Percentiles rank a stretch among this genome's conserved stretches.
Conservation (phyloP, 2,797 vertebrate species). For the Nothura maculosa region DNA sequence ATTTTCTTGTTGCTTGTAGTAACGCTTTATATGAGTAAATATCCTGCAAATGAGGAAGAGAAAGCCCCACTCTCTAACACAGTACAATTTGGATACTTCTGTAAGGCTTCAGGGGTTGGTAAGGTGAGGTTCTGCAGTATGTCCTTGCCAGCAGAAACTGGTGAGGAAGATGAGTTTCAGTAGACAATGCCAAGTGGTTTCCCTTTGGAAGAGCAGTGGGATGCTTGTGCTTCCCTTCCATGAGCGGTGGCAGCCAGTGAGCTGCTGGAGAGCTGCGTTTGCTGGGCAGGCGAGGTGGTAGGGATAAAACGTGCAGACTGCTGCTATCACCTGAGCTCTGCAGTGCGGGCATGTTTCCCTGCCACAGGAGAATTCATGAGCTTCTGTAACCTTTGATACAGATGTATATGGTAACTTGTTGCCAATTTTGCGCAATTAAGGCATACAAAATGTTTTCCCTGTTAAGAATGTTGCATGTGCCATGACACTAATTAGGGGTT, state of each 20-base stretch:
- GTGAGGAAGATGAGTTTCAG: not conserved
- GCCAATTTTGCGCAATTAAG: slow-evolving; percentile 77
- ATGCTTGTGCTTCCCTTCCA: not conserved
- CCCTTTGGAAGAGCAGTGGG: not conserved
- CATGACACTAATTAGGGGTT: slow-evolving; percentile 71
- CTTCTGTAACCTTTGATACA: slow-evolving; percentile 66
- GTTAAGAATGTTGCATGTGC: slow-evolving; percentile 73
- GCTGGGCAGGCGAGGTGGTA: slow-evolving; percentile 30
- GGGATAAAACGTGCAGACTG: not conserved
- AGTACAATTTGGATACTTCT: not conserved
- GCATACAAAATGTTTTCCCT: slow-evolving; percentile 79
- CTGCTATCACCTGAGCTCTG: slow-evolving; percentile 68
- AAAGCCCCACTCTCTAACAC: not conserved
- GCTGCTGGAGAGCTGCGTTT: not conserved
- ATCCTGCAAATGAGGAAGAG: not conserved
- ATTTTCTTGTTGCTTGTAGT: not conserved
- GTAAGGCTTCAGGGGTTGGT: not conserved
- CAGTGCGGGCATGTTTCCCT: slow-evolving; percentile 67
- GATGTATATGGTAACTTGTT: slow-evolving; percentile 71
- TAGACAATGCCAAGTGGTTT: slow-evolving; percentile 9
- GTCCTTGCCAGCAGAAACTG: not conserved
- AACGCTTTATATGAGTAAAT: not conserved
- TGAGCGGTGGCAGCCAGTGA: not conserved
- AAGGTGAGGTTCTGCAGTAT: not conserved
- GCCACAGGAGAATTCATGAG: slow-evolving; percentile 63